These are phyloP conservation scores for Cyphomyrus discorhynchus DNA, from an alignment of 2,113 vertebrate species.

Conservation along the genomic window DNA sequence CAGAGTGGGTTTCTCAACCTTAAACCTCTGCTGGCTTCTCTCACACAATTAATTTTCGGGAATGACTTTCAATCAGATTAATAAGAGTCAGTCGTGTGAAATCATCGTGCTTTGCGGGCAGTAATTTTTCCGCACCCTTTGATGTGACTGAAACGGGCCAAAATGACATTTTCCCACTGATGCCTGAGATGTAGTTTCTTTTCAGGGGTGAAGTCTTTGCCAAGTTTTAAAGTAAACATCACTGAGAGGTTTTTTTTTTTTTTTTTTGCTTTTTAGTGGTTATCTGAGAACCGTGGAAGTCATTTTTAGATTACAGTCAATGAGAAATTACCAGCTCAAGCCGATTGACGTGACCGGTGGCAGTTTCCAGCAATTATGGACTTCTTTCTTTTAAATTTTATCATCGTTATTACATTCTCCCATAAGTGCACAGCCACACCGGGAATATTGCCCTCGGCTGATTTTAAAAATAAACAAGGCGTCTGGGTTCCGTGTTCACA, in stretches of 20 bases:
- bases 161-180: conserved; percentile 4
- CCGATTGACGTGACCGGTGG: conserved; percentile 55
- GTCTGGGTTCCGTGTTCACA: conserved; percentile 36
- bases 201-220: conserved; percentile 41
- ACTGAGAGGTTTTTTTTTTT: neutral
- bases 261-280: conserved; percentile 32
- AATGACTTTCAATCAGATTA: conserved; percentile 1
- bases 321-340: conserved; percentile 48
- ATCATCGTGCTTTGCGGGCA: neutral
- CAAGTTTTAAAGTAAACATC: conserved; percentile 46
- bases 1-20: neutral
- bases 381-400: conserved; percentile 32
- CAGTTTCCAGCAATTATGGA: conserved; percentile 56
- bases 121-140: neutral
- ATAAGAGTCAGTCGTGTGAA: conserved; percentile 7
- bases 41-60: neutral
- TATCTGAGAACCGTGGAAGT: conserved; percentile 58
- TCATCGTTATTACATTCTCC: conserved; percentile 50
- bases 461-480: conserved; percentile 33
- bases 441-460: conserved; percentile 17
- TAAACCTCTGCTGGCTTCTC: neutral
- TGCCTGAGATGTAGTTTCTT: conserved; percentile 9
- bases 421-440: conserved; percentile 19
- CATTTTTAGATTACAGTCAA: conserved; percentile 60
- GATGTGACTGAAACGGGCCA: neutral